Conservation (phyloP, 35 echinoderm and acorn worm species). For the Ophiothrix spiculata region DNA sequence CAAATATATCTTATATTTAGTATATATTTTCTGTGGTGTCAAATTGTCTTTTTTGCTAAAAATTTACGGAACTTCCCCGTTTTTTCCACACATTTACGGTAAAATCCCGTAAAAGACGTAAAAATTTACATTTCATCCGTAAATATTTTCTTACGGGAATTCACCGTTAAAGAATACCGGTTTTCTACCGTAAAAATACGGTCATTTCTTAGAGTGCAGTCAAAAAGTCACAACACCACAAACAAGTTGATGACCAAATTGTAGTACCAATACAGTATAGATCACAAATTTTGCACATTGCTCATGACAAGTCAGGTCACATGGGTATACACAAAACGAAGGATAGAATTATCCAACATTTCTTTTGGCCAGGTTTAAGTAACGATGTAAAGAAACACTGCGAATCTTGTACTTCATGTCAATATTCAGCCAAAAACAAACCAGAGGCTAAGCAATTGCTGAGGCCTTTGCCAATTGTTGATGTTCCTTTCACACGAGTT, state of each 20-base stretch:
- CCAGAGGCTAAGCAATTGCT: neutral
- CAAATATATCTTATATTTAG: no score
- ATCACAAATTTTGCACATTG: neutral
- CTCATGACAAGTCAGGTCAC: slow-evolving; percentile 7
- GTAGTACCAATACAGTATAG: neutral
- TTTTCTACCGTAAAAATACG: no score
- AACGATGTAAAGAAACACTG: neutral
- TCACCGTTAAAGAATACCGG: no score
- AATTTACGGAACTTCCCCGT: no score
- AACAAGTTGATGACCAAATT: neutral
- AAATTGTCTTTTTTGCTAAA: no score
- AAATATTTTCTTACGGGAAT: no score
- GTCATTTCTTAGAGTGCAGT: no score
- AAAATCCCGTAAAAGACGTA: no score
- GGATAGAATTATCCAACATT: neutral
- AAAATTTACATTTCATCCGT: no score
- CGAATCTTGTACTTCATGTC: neutral
- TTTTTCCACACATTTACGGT: no score
- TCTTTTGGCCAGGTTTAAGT: slow-evolving; percentile 23
- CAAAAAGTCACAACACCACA: neutral
- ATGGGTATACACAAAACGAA: neutral
- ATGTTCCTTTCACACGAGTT: slow-evolving; percentile 2
- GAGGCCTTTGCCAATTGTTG: neutral
- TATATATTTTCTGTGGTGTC: no score
- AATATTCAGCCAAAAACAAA: neutral